Percentiles rank a stretch among this genome's conserved stretches.
phyloP scores from a whole-genome alignment of 2,797 vertebrate species.

The Lithobates pipiens region DNA sequence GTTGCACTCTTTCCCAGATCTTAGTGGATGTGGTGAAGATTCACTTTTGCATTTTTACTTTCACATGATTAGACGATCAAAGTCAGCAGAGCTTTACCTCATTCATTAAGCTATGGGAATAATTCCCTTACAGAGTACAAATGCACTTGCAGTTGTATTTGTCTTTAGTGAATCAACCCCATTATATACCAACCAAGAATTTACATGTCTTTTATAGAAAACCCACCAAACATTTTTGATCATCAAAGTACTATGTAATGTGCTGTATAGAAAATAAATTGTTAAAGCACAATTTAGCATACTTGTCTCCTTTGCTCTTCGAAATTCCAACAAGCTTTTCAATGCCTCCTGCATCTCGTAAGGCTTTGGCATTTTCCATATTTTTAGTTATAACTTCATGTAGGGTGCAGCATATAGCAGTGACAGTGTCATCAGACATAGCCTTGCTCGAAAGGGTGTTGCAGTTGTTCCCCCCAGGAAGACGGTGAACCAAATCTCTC shows the following conservation, averaged over 20 bases:
- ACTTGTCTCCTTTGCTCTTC: slow-evolving; percentile 99
- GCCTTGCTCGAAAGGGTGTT: slow-evolving; percentile 84
- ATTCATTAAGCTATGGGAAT: too few relatives aligned
- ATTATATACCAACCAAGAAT: background rate
- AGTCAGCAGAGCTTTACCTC: too few relatives aligned
- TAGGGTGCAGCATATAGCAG: slow-evolving; percentile 94
- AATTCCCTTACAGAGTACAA: too few relatives aligned
- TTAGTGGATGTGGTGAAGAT: too few relatives aligned
- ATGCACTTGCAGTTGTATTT: too few relatives aligned
- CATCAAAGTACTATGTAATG: too few relatives aligned
- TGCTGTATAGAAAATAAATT: slow-evolving; percentile 54
- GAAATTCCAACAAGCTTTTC: slow-evolving; percentile 90
- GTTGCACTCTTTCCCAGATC: too few relatives aligned
- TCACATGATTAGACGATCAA: too few relatives aligned
- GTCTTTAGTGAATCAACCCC: too few relatives aligned
- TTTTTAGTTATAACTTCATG: slow-evolving; percentile 98
- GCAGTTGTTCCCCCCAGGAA: slow-evolving; percentile 91
- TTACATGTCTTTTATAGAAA: background rate
- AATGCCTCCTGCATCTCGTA: slow-evolving; percentile 93
- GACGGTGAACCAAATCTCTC: slow-evolving; percentile 95
- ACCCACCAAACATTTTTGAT: background rate
- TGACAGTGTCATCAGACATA: slow-evolving; percentile 96
- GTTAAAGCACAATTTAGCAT: slow-evolving; percentile 70
- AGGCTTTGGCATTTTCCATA: slow-evolving; percentile 91
- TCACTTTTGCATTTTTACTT: too few relatives aligned